A percentile compares a stretch with the other conserved stretches of the same genome.
Evolutionary conservation across 1,140 invertebrate species (phyloP).

Genomic region (Adelges cooleyi): DNA sequence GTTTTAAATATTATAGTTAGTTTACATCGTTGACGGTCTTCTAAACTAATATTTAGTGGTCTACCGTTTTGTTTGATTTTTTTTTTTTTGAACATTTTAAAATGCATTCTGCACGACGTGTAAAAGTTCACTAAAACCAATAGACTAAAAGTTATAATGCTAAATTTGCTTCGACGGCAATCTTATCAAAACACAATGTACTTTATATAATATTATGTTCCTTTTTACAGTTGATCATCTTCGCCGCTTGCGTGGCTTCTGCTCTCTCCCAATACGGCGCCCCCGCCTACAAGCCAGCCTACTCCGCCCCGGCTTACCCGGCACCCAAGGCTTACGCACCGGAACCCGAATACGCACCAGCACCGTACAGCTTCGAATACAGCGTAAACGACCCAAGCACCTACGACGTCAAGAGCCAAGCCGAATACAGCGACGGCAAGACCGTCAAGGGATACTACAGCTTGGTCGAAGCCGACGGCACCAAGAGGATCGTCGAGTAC

Average conservation of each 20-base stretch:
- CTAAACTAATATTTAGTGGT: too few relatives aligned
- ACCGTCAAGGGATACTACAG: slow-evolving; percentile 42
- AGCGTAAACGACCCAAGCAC: slow-evolving; percentile 37
- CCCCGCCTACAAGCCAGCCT: slow-evolving; percentile 31
- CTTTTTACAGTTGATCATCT: slow-evolving; percentile 1
- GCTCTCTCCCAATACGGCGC: slow-evolving; percentile 26
- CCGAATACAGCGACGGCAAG: slow-evolving; percentile 35
- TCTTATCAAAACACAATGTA: too few relatives aligned
- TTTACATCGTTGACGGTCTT: too few relatives aligned
- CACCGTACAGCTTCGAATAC: slow-evolving; percentile 37
- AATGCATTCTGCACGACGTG: too few relatives aligned
- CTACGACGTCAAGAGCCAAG: slow-evolving; percentile 37
- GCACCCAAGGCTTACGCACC: slow-evolving; percentile 9
- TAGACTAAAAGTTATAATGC: too few relatives aligned
- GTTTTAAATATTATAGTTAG: too few relatives aligned
- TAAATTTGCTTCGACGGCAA: too few relatives aligned
- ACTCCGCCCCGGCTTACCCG: slow-evolving; percentile 26
- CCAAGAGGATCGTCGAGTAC: slow-evolving; percentile 40
- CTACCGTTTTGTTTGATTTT: too few relatives aligned
- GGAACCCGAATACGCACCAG: slow-evolving; percentile 13
- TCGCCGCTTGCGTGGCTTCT: slow-evolving; percentile 1
- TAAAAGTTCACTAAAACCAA: too few relatives aligned
- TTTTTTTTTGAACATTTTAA: background rate
- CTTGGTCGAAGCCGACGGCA: slow-evolving; percentile 40
- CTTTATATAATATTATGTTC: too few relatives aligned